A percentile compares a stretch with the other conserved stretches of the same genome.
Evolutionary conservation across 2,113 vertebrate genomes (phyloP).

Genomic region (Halcyon malimbica): DNA sequence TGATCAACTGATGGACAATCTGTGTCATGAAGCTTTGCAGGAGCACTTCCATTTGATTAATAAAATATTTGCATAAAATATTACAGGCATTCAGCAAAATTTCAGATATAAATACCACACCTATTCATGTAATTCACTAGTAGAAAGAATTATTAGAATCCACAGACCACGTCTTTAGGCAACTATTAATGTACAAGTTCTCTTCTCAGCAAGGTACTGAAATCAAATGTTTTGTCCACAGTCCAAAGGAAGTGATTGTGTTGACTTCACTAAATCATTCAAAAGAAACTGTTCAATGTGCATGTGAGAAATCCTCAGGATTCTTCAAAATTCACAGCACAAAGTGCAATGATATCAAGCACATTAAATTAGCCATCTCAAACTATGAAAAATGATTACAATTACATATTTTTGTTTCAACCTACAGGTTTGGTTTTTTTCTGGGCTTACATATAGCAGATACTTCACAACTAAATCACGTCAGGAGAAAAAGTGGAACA

Average conservation of each 20-base stretch:
- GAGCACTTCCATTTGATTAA: not conserved
- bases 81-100: slow-evolving; percentile 28
- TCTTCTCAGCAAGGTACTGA: not conserved
- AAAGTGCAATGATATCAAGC: not conserved
- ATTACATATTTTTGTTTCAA: not conserved
- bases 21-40: slow-evolving; percentile 8
- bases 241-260: not conserved
- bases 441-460: not conserved
- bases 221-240: not conserved
- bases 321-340: not conserved
- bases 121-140: not conserved
- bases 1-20: not conserved
- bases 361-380: not conserved
- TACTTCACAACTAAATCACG: not conserved
- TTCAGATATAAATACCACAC: slow-evolving; percentile 49
- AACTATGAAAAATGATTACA: not conserved
- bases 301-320: not conserved
- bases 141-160: not conserved
- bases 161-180: not conserved
- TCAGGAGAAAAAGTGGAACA: not conserved
- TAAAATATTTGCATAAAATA: slow-evolving; percentile 5
- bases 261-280: not conserved
- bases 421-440: not conserved
- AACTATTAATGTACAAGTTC: not conserved
- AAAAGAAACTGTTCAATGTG: not conserved